Percentiles rank a stretch among this genome's conserved stretches.
These are phyloP conservation scores for Zonotrichia leucophrys DNA, from an alignment of 2,113 vertebrate species.

Conservation along the genomic window DNA sequence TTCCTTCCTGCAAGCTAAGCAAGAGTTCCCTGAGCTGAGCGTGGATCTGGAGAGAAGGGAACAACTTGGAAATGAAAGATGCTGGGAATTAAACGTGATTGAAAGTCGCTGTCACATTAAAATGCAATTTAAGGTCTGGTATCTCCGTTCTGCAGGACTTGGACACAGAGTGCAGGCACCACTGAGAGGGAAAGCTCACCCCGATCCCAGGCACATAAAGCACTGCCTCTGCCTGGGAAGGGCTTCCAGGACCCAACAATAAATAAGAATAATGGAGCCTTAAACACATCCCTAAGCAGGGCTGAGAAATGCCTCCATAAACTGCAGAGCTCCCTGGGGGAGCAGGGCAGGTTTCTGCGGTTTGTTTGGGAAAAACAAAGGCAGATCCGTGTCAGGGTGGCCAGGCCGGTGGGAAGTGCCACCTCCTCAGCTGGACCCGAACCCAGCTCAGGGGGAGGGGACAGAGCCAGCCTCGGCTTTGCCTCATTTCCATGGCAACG, in stretches of 20 bases:
- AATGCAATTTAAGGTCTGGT: not conserved
- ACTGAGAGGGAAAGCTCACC: not conserved
- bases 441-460: accelerated
- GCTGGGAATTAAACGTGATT: conserved; percentile 21
- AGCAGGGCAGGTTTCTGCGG: not conserved
- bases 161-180: not conserved
- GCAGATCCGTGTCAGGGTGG: not conserved
- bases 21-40: not conserved
- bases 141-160: not conserved
- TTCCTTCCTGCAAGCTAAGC: not conserved
- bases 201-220: not conserved
- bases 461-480: not conserved
- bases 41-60: not conserved
- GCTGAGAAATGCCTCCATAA: not conserved
- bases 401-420: accelerated
- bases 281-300: not conserved
- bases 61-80: not conserved
- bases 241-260: not conserved
- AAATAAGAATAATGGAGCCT: conserved; percentile 31
- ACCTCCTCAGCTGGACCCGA: not conserved
- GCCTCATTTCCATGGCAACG: not conserved
- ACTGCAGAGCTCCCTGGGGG: not conserved
- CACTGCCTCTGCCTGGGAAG: not conserved
- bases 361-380: not conserved
- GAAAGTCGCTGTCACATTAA: not conserved